A percentile compares a stretch with the other conserved stretches of the same genome.
Evolutionary conservation across 2,888 invertebrate genomes (phyloP).

Genomic region (Microdon myrmicae): DNA sequence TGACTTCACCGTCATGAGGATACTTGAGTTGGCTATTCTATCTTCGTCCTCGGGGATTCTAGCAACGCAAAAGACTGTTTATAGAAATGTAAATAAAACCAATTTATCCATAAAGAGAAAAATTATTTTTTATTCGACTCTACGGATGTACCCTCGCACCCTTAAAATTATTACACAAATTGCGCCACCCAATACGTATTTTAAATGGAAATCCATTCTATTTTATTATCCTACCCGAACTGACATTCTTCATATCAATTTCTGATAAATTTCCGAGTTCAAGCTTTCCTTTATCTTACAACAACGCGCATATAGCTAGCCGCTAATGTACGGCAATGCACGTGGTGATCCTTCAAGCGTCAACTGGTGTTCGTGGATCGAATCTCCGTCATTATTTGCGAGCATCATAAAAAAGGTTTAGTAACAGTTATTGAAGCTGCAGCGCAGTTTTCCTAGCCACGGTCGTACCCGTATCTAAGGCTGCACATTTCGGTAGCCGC

Average conservation of each 20-base stretch:
- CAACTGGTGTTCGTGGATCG: background rate
- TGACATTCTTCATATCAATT: constrained; percentile 13
- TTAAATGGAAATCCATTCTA: constrained; percentile 21
- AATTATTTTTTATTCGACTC: no score
- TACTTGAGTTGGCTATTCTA: background rate
- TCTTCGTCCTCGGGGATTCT: background rate
- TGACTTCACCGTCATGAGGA: constrained; percentile 9
- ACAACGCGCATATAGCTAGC: no score
- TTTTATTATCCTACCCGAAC: constrained; percentile 7
- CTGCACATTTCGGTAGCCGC: background rate
- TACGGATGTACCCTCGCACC: constrained; percentile 9
- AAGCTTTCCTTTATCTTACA: constrained; percentile 15
- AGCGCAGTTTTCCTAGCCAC: no score
- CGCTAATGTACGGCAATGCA: background rate
- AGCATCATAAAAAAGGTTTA: constrained; percentile 31
- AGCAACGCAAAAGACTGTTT: background rate
- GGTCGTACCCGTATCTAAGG: constrained; percentile 4
- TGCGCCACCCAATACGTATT: constrained; percentile 11
- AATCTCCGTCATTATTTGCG: constrained; percentile 2
- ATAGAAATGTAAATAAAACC: constrained; percentile 1
- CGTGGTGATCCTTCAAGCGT: constrained; percentile 3
- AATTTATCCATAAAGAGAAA: constrained; percentile 16
- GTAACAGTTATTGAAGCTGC: constrained; percentile 36
- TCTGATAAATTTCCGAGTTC: constrained; percentile 33
- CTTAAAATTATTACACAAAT: constrained; percentile 21